phyloP scores from a whole-genome alignment of 2,113 vertebrate species.

The Atractosteus spatula region DNA sequence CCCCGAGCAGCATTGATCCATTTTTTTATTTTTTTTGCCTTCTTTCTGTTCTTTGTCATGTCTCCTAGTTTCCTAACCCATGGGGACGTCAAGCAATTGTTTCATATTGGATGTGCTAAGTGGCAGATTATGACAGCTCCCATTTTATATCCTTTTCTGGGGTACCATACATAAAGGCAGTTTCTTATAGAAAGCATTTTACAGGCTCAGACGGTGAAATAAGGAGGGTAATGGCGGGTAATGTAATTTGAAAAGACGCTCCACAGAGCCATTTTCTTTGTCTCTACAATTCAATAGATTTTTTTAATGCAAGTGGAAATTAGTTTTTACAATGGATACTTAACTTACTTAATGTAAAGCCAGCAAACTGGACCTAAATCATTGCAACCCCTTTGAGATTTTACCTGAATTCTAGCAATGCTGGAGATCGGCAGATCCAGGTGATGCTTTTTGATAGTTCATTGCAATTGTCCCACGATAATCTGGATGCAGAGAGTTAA shows the following conservation, averaged over 20 bases:
- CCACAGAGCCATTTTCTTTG: background rate
- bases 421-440: no score
- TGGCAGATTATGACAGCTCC: conserved; percentile 76
- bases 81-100: conserved; percentile 66
- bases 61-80: conserved; percentile 68
- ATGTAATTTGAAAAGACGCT: background rate
- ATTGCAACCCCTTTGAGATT: no score
- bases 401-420: no score
- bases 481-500: background rate
- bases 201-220: background rate
- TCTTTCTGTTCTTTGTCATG: conserved; percentile 78
- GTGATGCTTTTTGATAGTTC: no score
- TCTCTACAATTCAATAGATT: background rate
- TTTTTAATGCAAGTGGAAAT: no score
- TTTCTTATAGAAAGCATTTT: conserved; percentile 19
- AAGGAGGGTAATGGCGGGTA: background rate
- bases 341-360: no score
- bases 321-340: no score
- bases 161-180: conserved; percentile 42
- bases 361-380: no score
- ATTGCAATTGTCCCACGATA: background rate
- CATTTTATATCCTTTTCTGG: conserved; percentile 62
- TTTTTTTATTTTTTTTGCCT: conserved; percentile 56
- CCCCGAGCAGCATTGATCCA: conserved; percentile 94
- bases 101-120: conserved; percentile 73